These are phyloP conservation scores for Himalopsyche kuldschensis DNA, from an alignment of 2,888 invertebrate genomes.

Conservation along the genomic window DNA sequence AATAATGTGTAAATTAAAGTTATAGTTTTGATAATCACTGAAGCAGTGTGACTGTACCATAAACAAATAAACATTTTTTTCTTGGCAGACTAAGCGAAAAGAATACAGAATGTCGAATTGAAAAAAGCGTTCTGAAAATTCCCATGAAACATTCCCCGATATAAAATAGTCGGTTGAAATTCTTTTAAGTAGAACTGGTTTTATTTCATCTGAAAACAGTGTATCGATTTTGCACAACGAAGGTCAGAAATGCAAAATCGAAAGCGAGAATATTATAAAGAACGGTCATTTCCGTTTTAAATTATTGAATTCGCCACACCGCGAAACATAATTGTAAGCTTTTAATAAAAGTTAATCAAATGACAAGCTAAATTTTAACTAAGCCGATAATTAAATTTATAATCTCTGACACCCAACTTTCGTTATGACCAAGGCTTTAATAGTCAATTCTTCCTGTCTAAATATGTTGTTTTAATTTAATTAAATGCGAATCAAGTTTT, in stretches of 20 bases:
- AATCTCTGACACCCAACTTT: background rate
- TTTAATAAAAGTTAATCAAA: background rate
- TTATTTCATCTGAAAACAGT: background rate
- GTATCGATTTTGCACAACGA: background rate
- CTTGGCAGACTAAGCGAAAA: background rate
- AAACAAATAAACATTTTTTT: background rate
- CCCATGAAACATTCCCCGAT: background rate
- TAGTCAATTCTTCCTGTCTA: background rate
- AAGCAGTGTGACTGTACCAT: no score
- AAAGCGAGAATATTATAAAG: background rate
- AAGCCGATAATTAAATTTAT: background rate
- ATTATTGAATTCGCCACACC: background rate
- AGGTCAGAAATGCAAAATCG: background rate
- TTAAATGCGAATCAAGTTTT: background rate
- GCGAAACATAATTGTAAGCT: background rate
- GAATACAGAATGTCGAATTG: background rate
- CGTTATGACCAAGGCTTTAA: background rate
- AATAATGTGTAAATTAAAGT: no score
- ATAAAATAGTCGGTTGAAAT: background rate
- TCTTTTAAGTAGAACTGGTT: slow-evolving; percentile 10
- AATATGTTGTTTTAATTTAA: background rate
- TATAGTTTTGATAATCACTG: no score
- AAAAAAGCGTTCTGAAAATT: background rate
- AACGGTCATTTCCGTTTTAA: background rate
- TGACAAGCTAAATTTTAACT: background rate